These are phyloP conservation scores for Trichogramma dendrolimi DNA, from an alignment of 2,888 invertebrate species.

Conservation along the genomic window DNA sequence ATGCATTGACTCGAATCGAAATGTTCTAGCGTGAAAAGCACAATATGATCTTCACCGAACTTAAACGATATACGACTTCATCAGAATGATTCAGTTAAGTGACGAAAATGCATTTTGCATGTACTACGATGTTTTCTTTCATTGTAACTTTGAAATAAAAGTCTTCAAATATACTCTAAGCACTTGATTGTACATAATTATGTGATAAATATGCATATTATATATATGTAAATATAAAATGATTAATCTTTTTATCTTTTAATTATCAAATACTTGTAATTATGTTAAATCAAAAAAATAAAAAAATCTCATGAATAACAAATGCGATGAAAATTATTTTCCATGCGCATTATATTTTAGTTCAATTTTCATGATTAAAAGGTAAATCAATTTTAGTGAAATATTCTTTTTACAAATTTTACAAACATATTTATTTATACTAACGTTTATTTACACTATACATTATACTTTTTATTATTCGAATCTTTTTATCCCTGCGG, in stretches of 20 bases:
- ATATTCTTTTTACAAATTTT: neutral
- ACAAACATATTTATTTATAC: neutral
- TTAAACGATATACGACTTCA: slow-evolving; percentile 17
- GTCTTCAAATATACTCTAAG: slow-evolving; percentile 44
- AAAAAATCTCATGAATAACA: slow-evolving; percentile 30
- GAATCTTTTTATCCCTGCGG: slow-evolving; percentile 28
- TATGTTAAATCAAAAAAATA: slow-evolving; percentile 31
- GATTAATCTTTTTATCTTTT: slow-evolving; percentile 31
- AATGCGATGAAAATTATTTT: neutral
- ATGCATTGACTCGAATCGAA: slow-evolving; percentile 18
- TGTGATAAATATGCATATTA: slow-evolving; percentile 44
- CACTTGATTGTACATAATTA: slow-evolving; percentile 47
- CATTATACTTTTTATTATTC: neutral
- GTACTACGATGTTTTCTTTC: slow-evolving; percentile 45
- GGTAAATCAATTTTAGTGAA: neutral
- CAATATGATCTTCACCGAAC: slow-evolving; percentile 8
- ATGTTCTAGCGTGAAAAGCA: slow-evolving; percentile 18
- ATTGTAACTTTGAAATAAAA: slow-evolving; percentile 37
- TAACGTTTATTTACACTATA: neutral
- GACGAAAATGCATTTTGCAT: slow-evolving; percentile 45
- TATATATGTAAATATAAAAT: slow-evolving; percentile 38
- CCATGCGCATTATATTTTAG: no score
- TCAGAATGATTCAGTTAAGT: slow-evolving; percentile 39
- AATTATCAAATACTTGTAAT: slow-evolving; percentile 31
- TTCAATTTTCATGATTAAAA: no score